These are phyloP conservation scores for Cossypha polioptera DNA, from an alignment of 2,797 vertebrate species.

Conservation along the genomic window DNA sequence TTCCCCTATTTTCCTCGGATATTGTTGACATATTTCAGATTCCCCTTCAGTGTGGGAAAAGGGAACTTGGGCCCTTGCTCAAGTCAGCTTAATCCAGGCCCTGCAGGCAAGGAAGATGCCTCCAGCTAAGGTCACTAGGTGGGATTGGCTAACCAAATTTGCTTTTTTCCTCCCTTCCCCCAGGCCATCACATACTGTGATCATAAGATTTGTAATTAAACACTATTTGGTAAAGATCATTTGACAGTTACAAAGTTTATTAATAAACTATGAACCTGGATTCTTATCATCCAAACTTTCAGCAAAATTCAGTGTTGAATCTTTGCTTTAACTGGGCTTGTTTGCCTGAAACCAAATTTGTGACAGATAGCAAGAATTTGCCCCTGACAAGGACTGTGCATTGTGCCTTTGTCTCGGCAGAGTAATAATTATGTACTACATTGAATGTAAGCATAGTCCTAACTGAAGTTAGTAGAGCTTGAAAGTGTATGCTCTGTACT, in stretches of 20 bases:
- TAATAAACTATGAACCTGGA: background rate
- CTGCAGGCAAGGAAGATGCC: slow-evolving; percentile 24
- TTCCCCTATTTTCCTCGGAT: background rate
- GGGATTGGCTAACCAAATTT: background rate
- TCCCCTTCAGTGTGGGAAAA: slow-evolving; percentile 53
- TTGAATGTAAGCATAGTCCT: background rate
- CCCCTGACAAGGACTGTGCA: background rate
- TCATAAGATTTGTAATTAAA: background rate
- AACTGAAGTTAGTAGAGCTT: background rate
- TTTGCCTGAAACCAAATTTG: background rate
- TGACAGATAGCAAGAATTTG: background rate
- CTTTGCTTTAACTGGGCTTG: background rate
- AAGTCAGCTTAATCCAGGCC: slow-evolving; percentile 36
- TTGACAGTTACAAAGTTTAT: background rate
- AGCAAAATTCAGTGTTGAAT: background rate
- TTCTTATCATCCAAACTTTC: background rate
- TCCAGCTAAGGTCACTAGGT: background rate
- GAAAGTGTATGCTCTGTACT: background rate
- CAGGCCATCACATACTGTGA: background rate
- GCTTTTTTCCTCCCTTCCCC: background rate
- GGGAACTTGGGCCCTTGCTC: background rate
- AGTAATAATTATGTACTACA: background rate
- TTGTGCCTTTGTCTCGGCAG: background rate
- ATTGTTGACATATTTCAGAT: slow-evolving; percentile 62
- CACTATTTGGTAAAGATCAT: background rate